Percentiles rank a stretch among this genome's conserved stretches.
Evolutionary conservation across 2,113 vertebrate species (phyloP).

Genomic region (Nerophis ophidion): DNA sequence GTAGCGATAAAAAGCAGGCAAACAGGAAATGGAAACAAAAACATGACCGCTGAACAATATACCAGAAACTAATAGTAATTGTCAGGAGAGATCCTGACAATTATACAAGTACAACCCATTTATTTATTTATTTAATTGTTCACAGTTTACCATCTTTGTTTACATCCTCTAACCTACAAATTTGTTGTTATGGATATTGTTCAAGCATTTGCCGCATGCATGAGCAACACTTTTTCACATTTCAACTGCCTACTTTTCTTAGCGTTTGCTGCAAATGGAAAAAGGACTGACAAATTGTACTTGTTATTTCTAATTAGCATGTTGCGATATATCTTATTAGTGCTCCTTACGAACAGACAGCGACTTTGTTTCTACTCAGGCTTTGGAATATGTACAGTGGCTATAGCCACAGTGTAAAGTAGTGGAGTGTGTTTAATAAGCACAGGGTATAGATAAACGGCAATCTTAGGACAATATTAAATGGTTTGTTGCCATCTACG

Average conservation of each 20-base stretch:
- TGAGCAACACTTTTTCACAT: neutral
- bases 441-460: neutral
- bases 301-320: conserved; percentile 15
- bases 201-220: neutral
- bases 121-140: too few species aligned
- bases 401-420: neutral
- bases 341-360: conserved; percentile 12
- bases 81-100: too few species aligned
- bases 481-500: conserved; percentile 1
- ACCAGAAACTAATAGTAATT: too few species aligned
- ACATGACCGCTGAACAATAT: too few species aligned
- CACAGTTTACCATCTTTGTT: too few species aligned
- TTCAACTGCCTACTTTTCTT: conserved; percentile 1
- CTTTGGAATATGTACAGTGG: neutral
- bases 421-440: neutral
- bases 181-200: conserved; percentile 1
- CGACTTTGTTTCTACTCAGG: conserved; percentile 9
- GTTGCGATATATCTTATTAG: conserved; percentile 26
- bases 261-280: neutral
- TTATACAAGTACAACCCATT: too few species aligned
- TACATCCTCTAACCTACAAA: too few species aligned
- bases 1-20: too few species aligned
- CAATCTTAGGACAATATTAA: conserved; percentile 16
- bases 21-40: too few species aligned
- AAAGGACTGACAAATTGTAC: neutral